A percentile compares a stretch with the other conserved stretches of the same genome.
Conservation (phyloP, 92 coral and sea anemone species). For the Phenganax marumi region DNA sequence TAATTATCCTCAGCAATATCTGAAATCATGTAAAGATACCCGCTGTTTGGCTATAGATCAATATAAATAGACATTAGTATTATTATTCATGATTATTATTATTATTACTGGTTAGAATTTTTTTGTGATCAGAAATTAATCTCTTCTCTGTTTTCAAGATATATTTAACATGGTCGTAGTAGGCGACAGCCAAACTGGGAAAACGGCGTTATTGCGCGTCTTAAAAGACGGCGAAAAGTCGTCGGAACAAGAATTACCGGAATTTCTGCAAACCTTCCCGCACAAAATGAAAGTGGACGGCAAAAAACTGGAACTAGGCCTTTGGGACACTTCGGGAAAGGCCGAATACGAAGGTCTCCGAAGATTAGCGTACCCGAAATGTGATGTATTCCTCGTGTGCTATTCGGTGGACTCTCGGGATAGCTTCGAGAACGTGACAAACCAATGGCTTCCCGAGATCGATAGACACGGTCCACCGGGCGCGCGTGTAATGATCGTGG, state of each 20-base stretch:
- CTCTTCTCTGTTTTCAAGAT: conserved; percentile 12
- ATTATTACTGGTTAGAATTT: background rate
- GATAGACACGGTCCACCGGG: background rate
- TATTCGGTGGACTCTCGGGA: conserved; percentile 25
- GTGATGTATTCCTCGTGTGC: conserved; percentile 38
- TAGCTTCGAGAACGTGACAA: conserved; percentile 23
- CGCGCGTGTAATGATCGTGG: conserved; percentile 12
- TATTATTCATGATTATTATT: too few relatives aligned
- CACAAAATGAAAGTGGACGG: conserved; percentile 34
- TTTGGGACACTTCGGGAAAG: conserved; percentile 39
- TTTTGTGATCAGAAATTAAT: background rate
- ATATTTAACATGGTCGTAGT: conserved; percentile 24
- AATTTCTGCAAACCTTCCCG: conserved; percentile 8
- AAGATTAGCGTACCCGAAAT: conserved; percentile 23
- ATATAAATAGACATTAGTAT: too few relatives aligned
- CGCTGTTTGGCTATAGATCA: too few relatives aligned
- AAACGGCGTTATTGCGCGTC: conserved; percentile 21
- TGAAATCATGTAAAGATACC: too few relatives aligned
- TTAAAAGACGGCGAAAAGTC: conserved; percentile 31
- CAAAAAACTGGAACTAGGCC: conserved; percentile 23
- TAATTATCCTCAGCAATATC: too few relatives aligned
- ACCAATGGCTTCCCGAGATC: conserved; percentile 24
- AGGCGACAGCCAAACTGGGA: conserved; percentile 35
- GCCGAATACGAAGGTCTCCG: conserved; percentile 35
- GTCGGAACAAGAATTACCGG: conserved; percentile 12